Evolutionary conservation across 2,797 vertebrate genomes (phyloP), one percentile per base, ranked within the genome.

Genomic region (Mormyrus hasselquistii): DNA sequence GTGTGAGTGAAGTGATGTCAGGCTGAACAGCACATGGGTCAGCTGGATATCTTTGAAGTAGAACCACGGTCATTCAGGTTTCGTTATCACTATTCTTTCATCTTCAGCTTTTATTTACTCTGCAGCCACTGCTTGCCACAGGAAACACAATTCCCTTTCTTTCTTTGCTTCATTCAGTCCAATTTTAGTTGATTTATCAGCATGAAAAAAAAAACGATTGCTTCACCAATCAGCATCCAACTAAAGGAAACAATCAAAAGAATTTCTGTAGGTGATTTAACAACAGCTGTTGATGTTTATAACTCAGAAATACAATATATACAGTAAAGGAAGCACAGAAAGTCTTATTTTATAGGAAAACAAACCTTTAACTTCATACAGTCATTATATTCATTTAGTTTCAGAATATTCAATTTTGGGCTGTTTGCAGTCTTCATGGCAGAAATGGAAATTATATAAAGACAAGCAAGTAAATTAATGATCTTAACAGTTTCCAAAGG

Each of bases 401-500:
- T 59, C 34, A 8, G 90, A 65, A 65, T 90, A 91, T 85, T 89
- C 14, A 14, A 44, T 87, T 49, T 22, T 76, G 69, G 69, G 69
- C 34, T 19, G 12, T 76, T 41, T 76, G 34, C 34, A 19, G 29
- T 16, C 29, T 38, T 73, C 10, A 34, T 16, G 14, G 29, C 34
- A 76, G 4, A 38, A 76, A 76, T 41, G 5, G 12, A 41, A 76
- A 76, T 41, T 41, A 41, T 2, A 38, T 73, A 73, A 76, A 73
- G 41, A 76, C 14, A 38, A 38, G 34, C 34, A 76, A 76, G 84
- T 89, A 87, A 87, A 90, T 89, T 86, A 89, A 92, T 92, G 88
- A 90, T 92, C 91, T 90, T 57, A 22, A 87, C 90, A 89, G 92
- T 89, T 90, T 91, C 91, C 12, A 12, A 86, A 53, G 25, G 29